These are phyloP conservation scores for Erebia aethiops DNA, from an alignment of 2,888 invertebrate species.

Conservation along the genomic window DNA sequence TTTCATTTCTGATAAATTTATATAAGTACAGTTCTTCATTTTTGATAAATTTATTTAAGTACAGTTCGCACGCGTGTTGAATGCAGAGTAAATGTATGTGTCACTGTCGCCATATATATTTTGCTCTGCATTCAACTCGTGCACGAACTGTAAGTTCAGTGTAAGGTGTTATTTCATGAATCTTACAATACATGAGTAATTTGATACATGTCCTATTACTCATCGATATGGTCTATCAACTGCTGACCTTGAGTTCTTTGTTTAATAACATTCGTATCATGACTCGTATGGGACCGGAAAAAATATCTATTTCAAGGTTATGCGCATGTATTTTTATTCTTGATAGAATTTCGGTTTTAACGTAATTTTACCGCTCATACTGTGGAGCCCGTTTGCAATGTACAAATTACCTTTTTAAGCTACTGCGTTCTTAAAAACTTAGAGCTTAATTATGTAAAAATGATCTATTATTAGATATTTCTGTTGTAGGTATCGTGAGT, in stretches of 20 bases:
- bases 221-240: conserved; percentile 25
- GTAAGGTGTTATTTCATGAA: too few relatives aligned
- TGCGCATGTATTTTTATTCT: not conserved
- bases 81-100: too few relatives aligned
- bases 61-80: too few relatives aligned
- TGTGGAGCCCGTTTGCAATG: not conserved
- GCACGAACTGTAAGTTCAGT: too few relatives aligned
- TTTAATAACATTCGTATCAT: conserved; percentile 54
- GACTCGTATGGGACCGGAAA: conserved; percentile 21
- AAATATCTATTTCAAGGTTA: conserved; percentile 35
- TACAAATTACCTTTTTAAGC: not conserved
- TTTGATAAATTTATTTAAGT: too few relatives aligned
- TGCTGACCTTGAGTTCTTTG: conserved; percentile 59
- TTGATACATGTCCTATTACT: not conserved
- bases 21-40: too few relatives aligned
- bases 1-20: too few relatives aligned
- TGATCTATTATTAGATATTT: not conserved
- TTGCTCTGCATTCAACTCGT: too few relatives aligned
- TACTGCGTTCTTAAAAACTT: not conserved
- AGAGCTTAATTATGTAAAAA: not conserved
- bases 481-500: conserved; percentile 33
- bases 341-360: not conserved
- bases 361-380: not conserved
- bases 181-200: not conserved
- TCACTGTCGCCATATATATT: too few relatives aligned